These are phyloP conservation scores for Apostichopus japonicus DNA, from an alignment of 35 echinoderm and acorn worm genomes.

Conservation along the genomic window DNA sequence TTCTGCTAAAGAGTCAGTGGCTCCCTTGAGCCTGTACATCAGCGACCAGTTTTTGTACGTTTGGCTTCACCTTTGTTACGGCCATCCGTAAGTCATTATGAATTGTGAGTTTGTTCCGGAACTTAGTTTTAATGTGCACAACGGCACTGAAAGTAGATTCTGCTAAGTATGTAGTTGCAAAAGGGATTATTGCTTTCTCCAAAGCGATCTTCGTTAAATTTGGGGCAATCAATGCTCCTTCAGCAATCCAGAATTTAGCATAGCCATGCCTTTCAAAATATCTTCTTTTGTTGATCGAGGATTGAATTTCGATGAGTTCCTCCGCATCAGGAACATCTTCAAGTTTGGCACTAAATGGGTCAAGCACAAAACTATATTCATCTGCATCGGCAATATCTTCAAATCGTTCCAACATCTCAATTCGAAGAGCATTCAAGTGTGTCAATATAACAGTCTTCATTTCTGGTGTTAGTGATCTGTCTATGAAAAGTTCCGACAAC, in stretches of 20 bases:
- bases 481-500: too few relatives aligned
- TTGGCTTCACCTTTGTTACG: not conserved
- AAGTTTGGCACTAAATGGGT: not conserved
- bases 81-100: not conserved
- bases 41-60: too few relatives aligned
- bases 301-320: not conserved
- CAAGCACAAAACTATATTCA: not conserved
- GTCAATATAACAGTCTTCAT: too few relatives aligned
- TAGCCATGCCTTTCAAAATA: not conserved
- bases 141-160: not conserved
- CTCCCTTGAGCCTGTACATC: too few relatives aligned
- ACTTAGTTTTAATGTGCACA: not conserved
- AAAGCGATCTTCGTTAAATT: too few relatives aligned
- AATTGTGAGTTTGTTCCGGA: not conserved
- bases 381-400: too few relatives aligned
- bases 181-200: not conserved
- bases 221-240: too few relatives aligned
- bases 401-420: not conserved
- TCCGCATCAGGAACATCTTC: not conserved
- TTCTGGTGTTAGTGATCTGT: too few relatives aligned
- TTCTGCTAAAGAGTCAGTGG: too few relatives aligned
- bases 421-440: too few relatives aligned
- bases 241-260: too few relatives aligned
- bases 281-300: not conserved
- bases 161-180: not conserved